Base-by-base conservation (phyloP, 2,888 invertebrate species). In the Cantharis flavilabris region DNA sequence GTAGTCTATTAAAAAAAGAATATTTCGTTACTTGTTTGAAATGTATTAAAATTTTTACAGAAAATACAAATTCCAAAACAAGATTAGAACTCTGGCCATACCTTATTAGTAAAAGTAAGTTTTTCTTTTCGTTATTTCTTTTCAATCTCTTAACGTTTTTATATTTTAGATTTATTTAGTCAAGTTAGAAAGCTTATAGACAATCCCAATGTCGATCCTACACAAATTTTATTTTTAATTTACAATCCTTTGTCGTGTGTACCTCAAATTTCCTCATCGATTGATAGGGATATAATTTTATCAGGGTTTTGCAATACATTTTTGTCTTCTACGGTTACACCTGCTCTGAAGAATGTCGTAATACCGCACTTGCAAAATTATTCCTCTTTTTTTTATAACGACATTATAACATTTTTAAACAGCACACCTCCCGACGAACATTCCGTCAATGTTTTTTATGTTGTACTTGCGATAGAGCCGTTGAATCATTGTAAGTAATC, bases 41-140 rank as follows among this genome's bases (percentile, higher is more conserved):
- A 83, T 93, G 95, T 89, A 88, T 97, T 84, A 95, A 96, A 86
- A 92, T 94, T 26, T 95, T 94, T 84, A 93, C 95, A 10, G 78
- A 89, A 88, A 83, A 85, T 80, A 80, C 83, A 75, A 81, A 75
- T 62, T 80, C 79, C 28, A 76, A 75, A 67, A 62, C 72, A 73
- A 78, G 80, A 80, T 89, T 86, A 71, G 87, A 87, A 81, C 92
- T 90, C 74, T 89, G 91, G 82, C 86, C 90, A 71, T 92, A 91
- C 86, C 87, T 92, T 76, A 89, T 91, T 10, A 89, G 88, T 86
- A 90, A 90, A 90, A 92, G 92, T 91, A 85, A 85, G 78, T 76
- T 64, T 70, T 14, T n/a, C 26, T 2, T 7, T n/a, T n/a, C 7
- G n/a, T 49, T 7, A 49, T n/a, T 49, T n/a, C 5, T 1, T 11